These are phyloP conservation scores for Hydroisotoma schaefferi DNA, from an alignment of 2,888 invertebrate species.

Conservation along the genomic window DNA sequence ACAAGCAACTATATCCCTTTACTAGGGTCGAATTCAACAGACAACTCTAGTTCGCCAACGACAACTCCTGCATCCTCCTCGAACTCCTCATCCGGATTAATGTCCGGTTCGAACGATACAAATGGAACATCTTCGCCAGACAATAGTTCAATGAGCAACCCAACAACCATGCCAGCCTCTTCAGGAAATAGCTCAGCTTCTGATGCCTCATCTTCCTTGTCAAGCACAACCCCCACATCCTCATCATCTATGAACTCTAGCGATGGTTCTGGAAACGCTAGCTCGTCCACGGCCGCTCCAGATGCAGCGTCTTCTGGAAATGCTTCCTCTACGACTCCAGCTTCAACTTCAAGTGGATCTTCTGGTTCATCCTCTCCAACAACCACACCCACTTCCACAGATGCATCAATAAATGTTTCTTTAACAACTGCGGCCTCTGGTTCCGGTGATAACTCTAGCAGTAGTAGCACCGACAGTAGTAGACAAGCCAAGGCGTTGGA, in stretches of 20 bases:
- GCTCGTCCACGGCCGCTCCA: neutral
- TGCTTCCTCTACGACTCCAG: neutral
- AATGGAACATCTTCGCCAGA: neutral
- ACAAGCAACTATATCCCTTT: no score
- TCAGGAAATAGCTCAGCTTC: neutral
- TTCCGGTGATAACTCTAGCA: no score
- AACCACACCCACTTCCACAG: neutral
- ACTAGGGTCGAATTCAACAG: neutral
- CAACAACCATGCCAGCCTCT: slow-evolving; percentile 7
- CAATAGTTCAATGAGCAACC: neutral
- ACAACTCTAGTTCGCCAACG: neutral
- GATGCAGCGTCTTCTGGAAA: neutral
- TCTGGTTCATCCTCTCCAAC: neutral
- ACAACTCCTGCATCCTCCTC: neutral
- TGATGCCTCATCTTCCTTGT: neutral
- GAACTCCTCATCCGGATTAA: neutral
- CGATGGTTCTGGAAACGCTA: neutral
- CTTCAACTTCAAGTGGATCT: neutral
- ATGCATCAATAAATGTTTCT: no score
- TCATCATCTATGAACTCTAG: neutral
- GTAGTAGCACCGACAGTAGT: no score
- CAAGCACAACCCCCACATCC: slow-evolving; percentile 1
- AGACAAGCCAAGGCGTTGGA: no score
- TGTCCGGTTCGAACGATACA: neutral
- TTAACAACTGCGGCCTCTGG: no score